Conservation (phyloP, 2,888 invertebrate genomes). For the Spisula solida region DNA sequence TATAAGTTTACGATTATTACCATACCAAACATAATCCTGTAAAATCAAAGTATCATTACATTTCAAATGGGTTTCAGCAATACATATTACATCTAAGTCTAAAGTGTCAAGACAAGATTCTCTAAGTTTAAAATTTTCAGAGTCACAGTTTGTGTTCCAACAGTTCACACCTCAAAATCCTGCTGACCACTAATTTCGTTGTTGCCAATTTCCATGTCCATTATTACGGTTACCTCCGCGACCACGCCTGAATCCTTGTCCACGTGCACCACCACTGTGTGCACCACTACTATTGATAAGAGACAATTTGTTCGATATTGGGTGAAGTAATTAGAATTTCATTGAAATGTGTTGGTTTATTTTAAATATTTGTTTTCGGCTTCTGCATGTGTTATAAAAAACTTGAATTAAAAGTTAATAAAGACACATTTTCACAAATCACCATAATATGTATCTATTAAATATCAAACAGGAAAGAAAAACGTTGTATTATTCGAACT, state of each 20-base stretch:
- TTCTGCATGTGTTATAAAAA: no score
- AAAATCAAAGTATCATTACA: not conserved
- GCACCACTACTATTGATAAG: no score
- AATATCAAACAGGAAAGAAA: no score
- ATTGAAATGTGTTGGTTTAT: no score
- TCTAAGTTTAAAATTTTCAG: slow-evolving; percentile 21
- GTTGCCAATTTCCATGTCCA: not conserved
- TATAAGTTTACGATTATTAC: slow-evolving; percentile 25
- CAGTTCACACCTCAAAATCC: not conserved
- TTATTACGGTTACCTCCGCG: not conserved
- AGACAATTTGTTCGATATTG: no score
- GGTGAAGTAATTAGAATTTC: no score
- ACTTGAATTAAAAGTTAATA: no score
- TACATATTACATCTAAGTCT: not conserved
- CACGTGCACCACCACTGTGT: no score
- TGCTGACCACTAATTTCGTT: not conserved
- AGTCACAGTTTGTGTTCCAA: not conserved
- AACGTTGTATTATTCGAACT: no score
- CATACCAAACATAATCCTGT: slow-evolving; percentile 28
- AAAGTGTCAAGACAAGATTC: slow-evolving; percentile 24
- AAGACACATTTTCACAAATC: no score
- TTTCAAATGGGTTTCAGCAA: slow-evolving; percentile 23
- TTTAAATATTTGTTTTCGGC: no score
- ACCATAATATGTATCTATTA: no score
- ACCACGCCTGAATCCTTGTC: not conserved